A percentile compares a stretch with the other conserved stretches of the same genome.
Evolutionary conservation across 2,888 invertebrate species (phyloP).

Genomic region (Lasioglossum figueresi): DNA sequence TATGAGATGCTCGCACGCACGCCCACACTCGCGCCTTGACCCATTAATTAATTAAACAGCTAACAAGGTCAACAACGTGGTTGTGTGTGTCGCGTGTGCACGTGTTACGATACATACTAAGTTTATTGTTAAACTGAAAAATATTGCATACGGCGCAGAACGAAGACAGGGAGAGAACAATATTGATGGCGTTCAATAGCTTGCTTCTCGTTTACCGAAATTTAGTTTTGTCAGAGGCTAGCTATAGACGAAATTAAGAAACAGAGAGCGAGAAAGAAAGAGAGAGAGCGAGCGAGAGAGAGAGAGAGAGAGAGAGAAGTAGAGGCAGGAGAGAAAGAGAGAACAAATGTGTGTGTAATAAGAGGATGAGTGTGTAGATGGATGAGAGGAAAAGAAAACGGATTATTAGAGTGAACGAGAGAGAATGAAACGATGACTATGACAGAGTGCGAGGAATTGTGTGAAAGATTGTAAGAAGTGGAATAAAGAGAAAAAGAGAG

Average conservation of each 20-base stretch:
- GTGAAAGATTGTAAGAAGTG: conserved; percentile 47
- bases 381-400: conserved; percentile 36
- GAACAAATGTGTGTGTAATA: conserved; percentile 12
- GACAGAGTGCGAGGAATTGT: conserved; percentile 5
- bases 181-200: conserved; percentile 62
- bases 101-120: conserved; percentile 50
- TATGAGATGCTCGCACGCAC: conserved; percentile 46
- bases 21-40: conserved; percentile 12
- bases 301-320: not conserved
- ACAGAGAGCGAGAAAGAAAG: conserved; percentile 28
- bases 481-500: conserved; percentile 16
- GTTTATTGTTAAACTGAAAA: conserved; percentile 63
- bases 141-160: conserved; percentile 48
- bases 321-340: conserved; percentile 17
- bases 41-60: not conserved
- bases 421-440: conserved; percentile 18
- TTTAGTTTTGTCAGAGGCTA: conserved; percentile 73
- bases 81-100: conserved; percentile 2
- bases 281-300: conserved; percentile 13
- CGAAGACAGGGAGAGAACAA: conserved; percentile 47
- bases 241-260: conserved; percentile 52
- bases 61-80: not conserved
- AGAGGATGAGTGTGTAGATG: not conserved
- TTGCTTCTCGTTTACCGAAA: conserved; percentile 68
- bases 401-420: not conserved